Evolutionary conservation across 2,888 invertebrate species (phyloP).

Genomic region (Altica lythri): DNA sequence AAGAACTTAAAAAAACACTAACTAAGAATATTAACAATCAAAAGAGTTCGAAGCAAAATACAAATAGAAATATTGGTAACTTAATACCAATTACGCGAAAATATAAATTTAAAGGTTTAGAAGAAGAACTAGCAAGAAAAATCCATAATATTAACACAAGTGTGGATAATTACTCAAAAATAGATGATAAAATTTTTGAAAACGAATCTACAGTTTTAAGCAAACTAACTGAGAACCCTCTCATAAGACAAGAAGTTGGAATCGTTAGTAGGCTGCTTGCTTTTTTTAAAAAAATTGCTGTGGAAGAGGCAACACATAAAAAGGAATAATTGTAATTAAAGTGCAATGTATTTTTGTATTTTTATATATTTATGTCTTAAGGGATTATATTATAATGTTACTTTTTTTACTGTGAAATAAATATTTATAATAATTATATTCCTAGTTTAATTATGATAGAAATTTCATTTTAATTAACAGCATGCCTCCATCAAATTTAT

Average conservation of each 20-base stretch:
- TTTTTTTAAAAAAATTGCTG: constrained; percentile 41
- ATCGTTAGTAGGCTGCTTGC: constrained; percentile 40
- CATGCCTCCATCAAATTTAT: too few species aligned
- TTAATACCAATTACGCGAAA: constrained; percentile 20
- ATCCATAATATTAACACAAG: constrained; percentile 39
- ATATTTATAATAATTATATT: too few species aligned
- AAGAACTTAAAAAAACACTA: neutral
- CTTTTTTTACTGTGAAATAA: too few species aligned
- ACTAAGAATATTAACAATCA: neutral
- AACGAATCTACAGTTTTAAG: constrained; percentile 37
- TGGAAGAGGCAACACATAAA: constrained; percentile 13
- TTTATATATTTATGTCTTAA: too few species aligned
- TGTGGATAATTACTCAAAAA: constrained; percentile 36
- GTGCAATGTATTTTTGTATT: neutral
- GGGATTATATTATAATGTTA: too few species aligned
- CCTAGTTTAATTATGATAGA: too few species aligned
- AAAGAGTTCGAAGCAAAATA: too few species aligned
- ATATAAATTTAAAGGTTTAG: constrained; percentile 35
- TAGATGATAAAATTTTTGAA: constrained; percentile 38
- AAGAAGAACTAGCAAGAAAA: constrained; percentile 38
- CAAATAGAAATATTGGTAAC: too few species aligned
- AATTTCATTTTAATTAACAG: too few species aligned
- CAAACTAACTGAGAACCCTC: constrained; percentile 33
- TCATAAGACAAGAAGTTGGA: constrained; percentile 40
- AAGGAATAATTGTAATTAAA: neutral